These are phyloP conservation scores for Furnarius figulus DNA, from an alignment of 2,113 vertebrate genomes.

Conservation along the genomic window DNA sequence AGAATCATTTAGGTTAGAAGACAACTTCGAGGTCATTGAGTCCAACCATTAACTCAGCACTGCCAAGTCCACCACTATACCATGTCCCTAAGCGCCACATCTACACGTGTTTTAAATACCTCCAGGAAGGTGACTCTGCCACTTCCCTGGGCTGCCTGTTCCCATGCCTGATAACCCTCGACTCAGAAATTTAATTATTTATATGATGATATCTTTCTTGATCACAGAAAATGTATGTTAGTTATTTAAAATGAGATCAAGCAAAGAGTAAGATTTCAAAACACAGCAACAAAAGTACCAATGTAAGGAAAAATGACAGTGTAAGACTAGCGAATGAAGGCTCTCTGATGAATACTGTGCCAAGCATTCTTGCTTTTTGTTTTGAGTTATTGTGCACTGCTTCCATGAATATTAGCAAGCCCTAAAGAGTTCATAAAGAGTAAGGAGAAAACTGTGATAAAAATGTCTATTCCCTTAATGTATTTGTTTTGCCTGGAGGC, in stretches of 20 bases:
- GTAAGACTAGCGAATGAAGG: conserved; percentile 19
- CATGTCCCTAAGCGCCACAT: not conserved
- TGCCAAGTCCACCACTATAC: not conserved
- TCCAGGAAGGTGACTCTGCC: not conserved
- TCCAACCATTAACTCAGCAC: not conserved
- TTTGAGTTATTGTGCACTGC: not conserved
- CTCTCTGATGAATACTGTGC: not conserved
- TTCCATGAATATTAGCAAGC: not conserved
- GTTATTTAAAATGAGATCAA: not conserved
- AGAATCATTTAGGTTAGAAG: not conserved
- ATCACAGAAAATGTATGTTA: not conserved
- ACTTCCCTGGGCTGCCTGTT: not conserved
- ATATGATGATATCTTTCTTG: not conserved
- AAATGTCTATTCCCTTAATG: not conserved
- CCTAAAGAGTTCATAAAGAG: not conserved
- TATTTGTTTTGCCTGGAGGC: not conserved
- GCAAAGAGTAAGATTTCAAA: not conserved
- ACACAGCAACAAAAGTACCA: not conserved
- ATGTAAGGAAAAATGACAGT: not conserved
- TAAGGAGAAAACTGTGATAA: not conserved
- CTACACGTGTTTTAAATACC: not conserved
- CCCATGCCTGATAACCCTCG: not conserved
- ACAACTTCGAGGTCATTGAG: not conserved
- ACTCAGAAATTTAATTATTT: not conserved
- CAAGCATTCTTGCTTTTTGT: not conserved